Evolutionary conservation across 37 sponge, comb jelly and placozoan species (phyloP).

Genomic region (Theonella swinhoei): DNA sequence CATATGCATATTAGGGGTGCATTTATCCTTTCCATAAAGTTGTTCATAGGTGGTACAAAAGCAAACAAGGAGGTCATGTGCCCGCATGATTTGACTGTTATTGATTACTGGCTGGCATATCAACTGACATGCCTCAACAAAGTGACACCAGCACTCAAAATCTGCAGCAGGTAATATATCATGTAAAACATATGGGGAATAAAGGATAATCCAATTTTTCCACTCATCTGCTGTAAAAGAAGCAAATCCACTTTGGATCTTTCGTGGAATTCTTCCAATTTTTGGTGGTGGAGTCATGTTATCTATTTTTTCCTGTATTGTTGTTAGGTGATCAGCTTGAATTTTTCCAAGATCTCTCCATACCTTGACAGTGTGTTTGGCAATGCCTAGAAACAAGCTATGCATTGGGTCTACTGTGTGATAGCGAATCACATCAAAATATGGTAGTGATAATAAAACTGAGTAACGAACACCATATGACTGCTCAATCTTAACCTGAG

Average conservation of each 20-base stretch:
- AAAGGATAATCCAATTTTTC: constrained; percentile 33
- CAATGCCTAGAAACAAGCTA: constrained; percentile 60
- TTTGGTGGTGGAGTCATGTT: constrained; percentile 36
- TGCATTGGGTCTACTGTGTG: constrained; percentile 76
- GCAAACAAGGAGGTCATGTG: constrained; percentile 40
- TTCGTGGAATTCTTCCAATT: constrained; percentile 54
- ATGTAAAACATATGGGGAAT: background rate
- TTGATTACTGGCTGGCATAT: constrained; percentile 11
- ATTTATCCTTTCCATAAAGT: constrained; percentile 13
- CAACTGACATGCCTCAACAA: constrained; percentile 54
- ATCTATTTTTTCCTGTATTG: constrained; percentile 8
- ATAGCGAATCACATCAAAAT: constrained; percentile 45
- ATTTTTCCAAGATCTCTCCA: background rate
- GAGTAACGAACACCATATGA: constrained; percentile 28
- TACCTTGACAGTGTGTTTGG: constrained; percentile 30
- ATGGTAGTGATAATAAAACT: constrained; percentile 43
- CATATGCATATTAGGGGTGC: constrained; percentile 56
- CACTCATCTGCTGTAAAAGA: constrained; percentile 64
- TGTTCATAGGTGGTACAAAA: constrained; percentile 38
- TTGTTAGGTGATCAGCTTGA: background rate
- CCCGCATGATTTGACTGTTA: constrained; percentile 2
- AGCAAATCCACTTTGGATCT: constrained; percentile 26
- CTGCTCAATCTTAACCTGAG: constrained; percentile 7
- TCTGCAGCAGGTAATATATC: constrained; percentile 41
- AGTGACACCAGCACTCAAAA: constrained; percentile 51